These are phyloP conservation scores for Danio aesculapii DNA, from an alignment of 2,797 vertebrate species.

Conservation along the genomic window DNA sequence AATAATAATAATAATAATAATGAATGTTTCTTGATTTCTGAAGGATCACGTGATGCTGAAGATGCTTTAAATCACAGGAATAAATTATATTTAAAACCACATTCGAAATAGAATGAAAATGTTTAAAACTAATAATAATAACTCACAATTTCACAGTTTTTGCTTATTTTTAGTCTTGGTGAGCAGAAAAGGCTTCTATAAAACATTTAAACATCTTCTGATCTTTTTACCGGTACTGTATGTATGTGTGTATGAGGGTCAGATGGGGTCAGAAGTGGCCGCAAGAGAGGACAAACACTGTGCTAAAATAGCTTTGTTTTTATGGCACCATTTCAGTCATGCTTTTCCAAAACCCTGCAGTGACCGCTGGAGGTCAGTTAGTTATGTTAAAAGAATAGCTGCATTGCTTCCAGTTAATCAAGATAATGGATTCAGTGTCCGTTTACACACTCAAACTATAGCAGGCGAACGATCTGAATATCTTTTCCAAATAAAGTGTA, in stretches of 20 bases:
- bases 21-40: too few species aligned
- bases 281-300: constrained; percentile 64
- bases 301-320: constrained; percentile 65
- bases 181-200: too few species aligned
- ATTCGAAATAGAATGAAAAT: too few species aligned
- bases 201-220: too few species aligned
- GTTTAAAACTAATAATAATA: too few species aligned
- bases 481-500: constrained; percentile 21
- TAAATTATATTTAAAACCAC: too few species aligned
- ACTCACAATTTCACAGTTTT: too few species aligned
- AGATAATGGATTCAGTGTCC: constrained; percentile 56
- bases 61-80: too few species aligned
- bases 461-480: constrained; percentile 65
- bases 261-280: constrained; percentile 58
- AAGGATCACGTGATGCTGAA: too few species aligned
- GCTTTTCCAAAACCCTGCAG: constrained; percentile 66
- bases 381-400: constrained; percentile 68
- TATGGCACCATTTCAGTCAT: constrained; percentile 61
- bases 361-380: constrained; percentile 63
- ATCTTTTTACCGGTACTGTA: background rate
- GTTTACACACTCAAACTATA: constrained; percentile 63
- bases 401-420: constrained; percentile 59
- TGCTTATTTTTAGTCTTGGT: too few species aligned
- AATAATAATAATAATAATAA: too few species aligned
- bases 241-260: constrained; percentile 45